These are phyloP conservation scores for Conomelus anceps DNA, from an alignment of 2,888 invertebrate species.

Conservation along the genomic window DNA sequence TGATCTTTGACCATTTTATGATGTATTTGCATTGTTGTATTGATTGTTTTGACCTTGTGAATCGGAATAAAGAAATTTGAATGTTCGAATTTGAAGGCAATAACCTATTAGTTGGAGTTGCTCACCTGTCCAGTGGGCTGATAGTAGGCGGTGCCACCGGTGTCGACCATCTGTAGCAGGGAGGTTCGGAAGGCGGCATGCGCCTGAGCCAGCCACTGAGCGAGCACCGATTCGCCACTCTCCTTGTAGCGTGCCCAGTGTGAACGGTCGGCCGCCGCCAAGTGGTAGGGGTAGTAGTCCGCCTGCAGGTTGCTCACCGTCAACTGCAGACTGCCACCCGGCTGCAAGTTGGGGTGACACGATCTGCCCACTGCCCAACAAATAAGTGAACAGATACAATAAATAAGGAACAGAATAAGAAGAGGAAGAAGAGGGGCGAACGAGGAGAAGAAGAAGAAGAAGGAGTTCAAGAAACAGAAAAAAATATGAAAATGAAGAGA, in stretches of 20 bases:
- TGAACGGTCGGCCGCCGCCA: conserved; percentile 77
- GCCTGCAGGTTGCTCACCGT: conserved; percentile 79
- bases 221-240: conserved; percentile 63
- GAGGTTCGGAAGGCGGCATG: conserved; percentile 69
- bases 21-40: too few species aligned
- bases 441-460: not conserved
- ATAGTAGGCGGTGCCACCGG: not conserved
- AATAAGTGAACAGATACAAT: conserved; percentile 20
- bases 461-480: not conserved
- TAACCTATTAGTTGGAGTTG: too few species aligned
- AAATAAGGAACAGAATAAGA: not conserved
- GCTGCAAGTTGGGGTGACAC: conserved; percentile 71
- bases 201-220: conserved; percentile 81
- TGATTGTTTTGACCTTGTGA: too few species aligned
- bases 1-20: too few species aligned
- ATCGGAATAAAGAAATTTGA: too few species aligned
- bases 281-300: conserved; percentile 95
- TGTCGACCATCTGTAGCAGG: conserved; percentile 41
- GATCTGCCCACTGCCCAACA: conserved; percentile 65
- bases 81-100: too few species aligned
- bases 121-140: not conserved
- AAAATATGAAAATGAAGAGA: not conserved
- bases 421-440: not conserved
- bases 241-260: conserved; percentile 86
- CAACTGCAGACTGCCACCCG: conserved; percentile 90